These are phyloP conservation scores for Epiblema foenella DNA, from an alignment of 2,888 invertebrate genomes.

Conservation along the genomic window DNA sequence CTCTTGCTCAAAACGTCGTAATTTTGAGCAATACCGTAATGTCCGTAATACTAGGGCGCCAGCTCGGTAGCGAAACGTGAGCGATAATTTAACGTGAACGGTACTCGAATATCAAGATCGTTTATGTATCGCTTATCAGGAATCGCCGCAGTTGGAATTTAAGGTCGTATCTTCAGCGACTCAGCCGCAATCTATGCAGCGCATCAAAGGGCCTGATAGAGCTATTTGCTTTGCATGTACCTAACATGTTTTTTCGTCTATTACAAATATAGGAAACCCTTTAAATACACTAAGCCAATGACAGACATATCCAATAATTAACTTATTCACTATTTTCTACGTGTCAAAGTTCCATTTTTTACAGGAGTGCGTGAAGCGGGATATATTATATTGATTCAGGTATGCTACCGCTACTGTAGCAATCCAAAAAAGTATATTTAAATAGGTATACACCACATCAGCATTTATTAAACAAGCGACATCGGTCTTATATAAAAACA, in stretches of 20 bases:
- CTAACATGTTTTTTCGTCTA: conserved; percentile 42
- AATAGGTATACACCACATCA: background rate
- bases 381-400: too few relatives aligned
- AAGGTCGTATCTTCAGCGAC: conserved; percentile 59
- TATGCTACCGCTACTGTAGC: too few relatives aligned
- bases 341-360: background rate
- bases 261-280: too few relatives aligned
- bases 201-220: conserved; percentile 58
- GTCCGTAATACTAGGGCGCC: conserved; percentile 67
- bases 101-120: conserved; percentile 77
- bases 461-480: conserved; percentile 4
- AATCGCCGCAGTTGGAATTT: conserved; percentile 79
- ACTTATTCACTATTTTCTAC: background rate
- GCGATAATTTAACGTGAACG: conserved; percentile 82
- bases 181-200: conserved; percentile 59
- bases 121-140: conserved; percentile 79
- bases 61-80: conserved; percentile 81
- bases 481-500: background rate
- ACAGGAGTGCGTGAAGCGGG: too few relatives aligned
- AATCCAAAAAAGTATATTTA: background rate
- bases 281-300: background rate
- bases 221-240: conserved; percentile 57
- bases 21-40: conserved; percentile 66
- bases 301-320: background rate
- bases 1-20: conserved; percentile 51